These are phyloP conservation scores for Saccostrea cuccullata DNA, from an alignment of 1,140 invertebrate genomes.

Conservation along the genomic window DNA sequence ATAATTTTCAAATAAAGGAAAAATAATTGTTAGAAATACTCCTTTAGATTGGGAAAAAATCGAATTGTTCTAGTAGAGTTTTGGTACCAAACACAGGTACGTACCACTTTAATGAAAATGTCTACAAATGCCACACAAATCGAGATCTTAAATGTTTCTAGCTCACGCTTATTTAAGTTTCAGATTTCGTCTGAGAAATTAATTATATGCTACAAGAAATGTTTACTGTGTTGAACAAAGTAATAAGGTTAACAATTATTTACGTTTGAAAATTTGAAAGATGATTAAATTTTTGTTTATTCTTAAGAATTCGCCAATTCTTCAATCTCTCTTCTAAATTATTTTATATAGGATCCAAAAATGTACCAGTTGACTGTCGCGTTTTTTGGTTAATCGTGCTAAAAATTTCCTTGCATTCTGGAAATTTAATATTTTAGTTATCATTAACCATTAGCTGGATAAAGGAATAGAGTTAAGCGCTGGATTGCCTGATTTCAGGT, in stretches of 20 bases:
- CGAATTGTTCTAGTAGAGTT: not conserved
- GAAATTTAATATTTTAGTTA: not conserved
- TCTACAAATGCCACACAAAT: slow-evolving; percentile 12
- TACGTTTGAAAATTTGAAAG: not conserved
- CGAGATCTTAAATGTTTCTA: not conserved
- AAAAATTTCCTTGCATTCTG: not conserved
- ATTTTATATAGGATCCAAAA: not conserved
- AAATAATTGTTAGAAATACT: not conserved
- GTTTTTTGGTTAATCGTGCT: not conserved
- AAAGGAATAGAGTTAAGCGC: not conserved
- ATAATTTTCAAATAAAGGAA: not conserved
- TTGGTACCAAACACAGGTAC: not conserved
- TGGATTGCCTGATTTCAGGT: not conserved
- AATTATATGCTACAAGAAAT: not conserved
- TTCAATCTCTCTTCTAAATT: not conserved
- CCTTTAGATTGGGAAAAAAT: not conserved
- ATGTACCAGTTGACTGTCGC: not conserved
- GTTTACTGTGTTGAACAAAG: too few relatives aligned
- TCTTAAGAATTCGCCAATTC: not conserved
- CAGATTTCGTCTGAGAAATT: not conserved
- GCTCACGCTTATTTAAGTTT: not conserved
- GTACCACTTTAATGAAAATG: not conserved
- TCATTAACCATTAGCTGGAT: not conserved
- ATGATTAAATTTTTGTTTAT: not conserved
- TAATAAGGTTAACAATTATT: too few relatives aligned